Conservation (phyloP, 2,113 vertebrate genomes). For the Colinus virginianus region DNA sequence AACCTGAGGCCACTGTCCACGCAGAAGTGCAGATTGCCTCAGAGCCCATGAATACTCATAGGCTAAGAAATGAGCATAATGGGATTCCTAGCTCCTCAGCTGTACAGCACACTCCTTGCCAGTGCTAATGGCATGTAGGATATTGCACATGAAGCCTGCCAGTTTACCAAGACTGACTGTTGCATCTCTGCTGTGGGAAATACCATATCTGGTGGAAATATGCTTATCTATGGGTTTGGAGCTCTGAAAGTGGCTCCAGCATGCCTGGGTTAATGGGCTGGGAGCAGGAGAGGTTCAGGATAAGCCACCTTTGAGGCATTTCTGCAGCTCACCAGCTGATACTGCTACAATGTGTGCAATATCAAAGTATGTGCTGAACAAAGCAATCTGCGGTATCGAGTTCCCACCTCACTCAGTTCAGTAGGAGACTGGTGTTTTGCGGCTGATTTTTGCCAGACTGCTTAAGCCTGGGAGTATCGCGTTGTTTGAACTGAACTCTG, state of each 20-base stretch:
- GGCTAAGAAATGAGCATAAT: neutral
- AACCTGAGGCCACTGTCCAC: neutral
- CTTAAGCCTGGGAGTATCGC: neutral
- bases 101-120: neutral
- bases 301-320: neutral
- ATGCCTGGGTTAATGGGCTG: neutral
- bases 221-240: neutral
- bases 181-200: neutral
- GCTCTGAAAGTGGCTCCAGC: neutral
- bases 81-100: neutral
- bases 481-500: neutral
- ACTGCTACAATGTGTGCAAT: neutral
- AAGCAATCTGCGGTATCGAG: neutral
- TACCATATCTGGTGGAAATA: neutral
- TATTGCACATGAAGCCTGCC: neutral
- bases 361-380: conserved; percentile 26
- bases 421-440: neutral
- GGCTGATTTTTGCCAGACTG: neutral
- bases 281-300: neutral
- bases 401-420: neutral
- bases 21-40: neutral
- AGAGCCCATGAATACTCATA: neutral
- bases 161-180: neutral
- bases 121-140: neutral
- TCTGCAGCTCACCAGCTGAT: conserved; percentile 2